These are phyloP conservation scores for Morelia viridis DNA, from an alignment of 2,797 vertebrate species.

Conservation along the genomic window DNA sequence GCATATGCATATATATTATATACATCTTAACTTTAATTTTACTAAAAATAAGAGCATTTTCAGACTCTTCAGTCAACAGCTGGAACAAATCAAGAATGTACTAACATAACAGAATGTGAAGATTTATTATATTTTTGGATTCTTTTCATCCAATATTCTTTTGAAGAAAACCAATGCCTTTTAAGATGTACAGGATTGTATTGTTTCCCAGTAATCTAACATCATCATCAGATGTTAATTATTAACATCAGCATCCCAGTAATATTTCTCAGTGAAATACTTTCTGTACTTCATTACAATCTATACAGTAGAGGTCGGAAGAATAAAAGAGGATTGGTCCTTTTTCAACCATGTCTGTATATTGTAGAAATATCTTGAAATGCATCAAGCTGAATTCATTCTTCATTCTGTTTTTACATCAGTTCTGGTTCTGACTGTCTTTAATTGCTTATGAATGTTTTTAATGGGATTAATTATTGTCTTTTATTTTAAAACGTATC, in stretches of 20 bases:
- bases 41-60: not conserved
- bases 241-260: not conserved
- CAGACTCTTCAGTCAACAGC: not conserved
- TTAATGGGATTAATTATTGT: not conserved
- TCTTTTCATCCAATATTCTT: conserved; percentile 15
- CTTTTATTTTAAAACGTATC: not conserved
- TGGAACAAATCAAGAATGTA: not conserved
- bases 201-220: not conserved
- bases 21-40: not conserved
- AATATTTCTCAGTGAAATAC: not conserved
- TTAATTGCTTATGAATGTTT: not conserved
- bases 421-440: not conserved
- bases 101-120: not conserved
- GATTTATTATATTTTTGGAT: not conserved
- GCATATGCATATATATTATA: conserved; percentile 17
- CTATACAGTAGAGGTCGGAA: not conserved
- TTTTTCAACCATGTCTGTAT: not conserved
- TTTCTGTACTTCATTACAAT: not conserved
- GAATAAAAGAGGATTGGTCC: not conserved
- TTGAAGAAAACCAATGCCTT: not conserved
- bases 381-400: not conserved
- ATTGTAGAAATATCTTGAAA: not conserved
- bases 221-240: not conserved
- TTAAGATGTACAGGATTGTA: not conserved
- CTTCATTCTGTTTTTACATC: not conserved